Evolutionary conservation across 2,113 vertebrate species (phyloP).

Genomic region (Leuciscus idus): DNA sequence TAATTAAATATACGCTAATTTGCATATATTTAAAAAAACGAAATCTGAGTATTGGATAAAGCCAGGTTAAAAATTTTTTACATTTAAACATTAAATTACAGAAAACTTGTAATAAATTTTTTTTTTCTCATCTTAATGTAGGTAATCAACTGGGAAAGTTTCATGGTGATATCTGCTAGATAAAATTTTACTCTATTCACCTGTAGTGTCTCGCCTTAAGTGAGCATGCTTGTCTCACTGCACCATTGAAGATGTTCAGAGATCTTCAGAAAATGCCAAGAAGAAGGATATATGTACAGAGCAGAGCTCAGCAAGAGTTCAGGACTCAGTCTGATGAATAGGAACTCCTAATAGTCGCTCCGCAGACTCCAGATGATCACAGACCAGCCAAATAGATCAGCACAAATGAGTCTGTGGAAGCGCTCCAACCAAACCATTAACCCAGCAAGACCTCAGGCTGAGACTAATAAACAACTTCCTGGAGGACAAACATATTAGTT

Average conservation of each 20-base stretch:
- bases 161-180: too few relatives aligned
- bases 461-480: conserved; percentile 11
- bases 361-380: neutral
- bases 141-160: too few relatives aligned
- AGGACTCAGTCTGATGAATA: neutral
- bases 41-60: too few relatives aligned
- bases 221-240: neutral
- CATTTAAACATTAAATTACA: too few relatives aligned
- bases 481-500: neutral
- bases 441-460: neutral
- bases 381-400: neutral
- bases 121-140: too few relatives aligned
- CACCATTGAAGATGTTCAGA: neutral
- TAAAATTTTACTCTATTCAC: too few relatives aligned
- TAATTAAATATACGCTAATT: too few relatives aligned
- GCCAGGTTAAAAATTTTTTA: too few relatives aligned
- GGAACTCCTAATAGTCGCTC: neutral
- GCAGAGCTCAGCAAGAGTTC: conserved; percentile 4
- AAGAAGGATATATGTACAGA: neutral
- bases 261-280: neutral
- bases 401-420: neutral
- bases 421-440: conserved; percentile 13
- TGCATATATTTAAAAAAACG: too few relatives aligned
- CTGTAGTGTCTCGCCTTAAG: neutral
- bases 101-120: too few relatives aligned